Percentiles rank a stretch among this genome's conserved stretches.
These are phyloP conservation scores for Temnothorax curvispinosus DNA, from an alignment of 1,140 invertebrate genomes.

Conservation along the genomic window DNA sequence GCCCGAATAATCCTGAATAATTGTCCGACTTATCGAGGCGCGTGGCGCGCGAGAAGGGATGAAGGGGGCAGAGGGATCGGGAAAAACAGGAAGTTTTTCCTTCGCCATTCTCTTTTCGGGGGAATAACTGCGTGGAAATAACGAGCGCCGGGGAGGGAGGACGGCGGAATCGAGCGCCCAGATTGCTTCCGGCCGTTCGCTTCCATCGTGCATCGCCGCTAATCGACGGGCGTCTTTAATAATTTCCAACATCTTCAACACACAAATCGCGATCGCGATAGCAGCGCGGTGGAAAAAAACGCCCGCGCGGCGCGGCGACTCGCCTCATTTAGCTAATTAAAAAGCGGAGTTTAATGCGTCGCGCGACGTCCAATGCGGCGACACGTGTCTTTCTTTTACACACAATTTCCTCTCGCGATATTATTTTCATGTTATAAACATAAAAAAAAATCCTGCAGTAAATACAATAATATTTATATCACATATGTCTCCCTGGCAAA, in stretches of 20 bases:
- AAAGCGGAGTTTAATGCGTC: not conserved
- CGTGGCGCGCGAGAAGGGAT: not conserved
- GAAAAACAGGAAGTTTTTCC: not conserved
- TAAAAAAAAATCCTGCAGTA: not conserved
- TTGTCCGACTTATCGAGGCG: not conserved
- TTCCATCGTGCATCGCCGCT: slow-evolving; percentile 15
- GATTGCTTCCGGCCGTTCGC: slow-evolving; percentile 40
- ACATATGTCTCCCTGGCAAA: not conserved
- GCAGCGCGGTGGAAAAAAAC: not conserved
- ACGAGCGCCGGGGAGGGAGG: not conserved
- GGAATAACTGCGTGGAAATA: slow-evolving; percentile 30
- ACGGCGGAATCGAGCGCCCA: not conserved
- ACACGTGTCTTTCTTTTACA: not conserved
- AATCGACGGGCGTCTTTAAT: slow-evolving; percentile 37
- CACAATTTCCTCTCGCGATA: not conserved
- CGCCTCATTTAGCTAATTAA: not conserved
- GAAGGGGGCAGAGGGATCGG: not conserved
- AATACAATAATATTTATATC: not conserved
- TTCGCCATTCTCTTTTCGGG: not conserved
- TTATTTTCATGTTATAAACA: not conserved
- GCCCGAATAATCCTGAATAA: not conserved
- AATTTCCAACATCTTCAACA: not conserved
- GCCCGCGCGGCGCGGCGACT: not conserved
- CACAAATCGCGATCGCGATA: not conserved
- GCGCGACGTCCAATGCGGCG: not conserved